Evolutionary conservation across 1,140 invertebrate species (phyloP).

Genomic region (Pectinophora gossypiella): DNA sequence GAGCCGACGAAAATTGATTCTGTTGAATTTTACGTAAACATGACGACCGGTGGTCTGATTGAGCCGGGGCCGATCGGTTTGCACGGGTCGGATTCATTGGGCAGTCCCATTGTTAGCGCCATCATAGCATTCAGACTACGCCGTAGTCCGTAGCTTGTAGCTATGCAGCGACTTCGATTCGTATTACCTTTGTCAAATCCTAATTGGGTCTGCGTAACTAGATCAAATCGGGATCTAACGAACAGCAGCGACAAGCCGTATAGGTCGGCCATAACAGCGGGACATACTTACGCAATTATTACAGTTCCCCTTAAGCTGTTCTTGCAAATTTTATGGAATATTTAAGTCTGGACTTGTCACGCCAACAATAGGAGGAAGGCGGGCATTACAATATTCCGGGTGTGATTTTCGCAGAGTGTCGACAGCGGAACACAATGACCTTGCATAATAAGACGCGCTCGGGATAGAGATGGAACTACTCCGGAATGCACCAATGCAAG

Average conservation of each 20-base stretch:
- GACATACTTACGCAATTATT: no score
- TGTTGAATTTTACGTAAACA: slow-evolving; percentile 29
- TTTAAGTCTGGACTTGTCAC: not conserved
- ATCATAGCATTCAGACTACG: slow-evolving; percentile 11
- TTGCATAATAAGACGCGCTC: slow-evolving; percentile 37
- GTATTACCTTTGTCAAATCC: not conserved
- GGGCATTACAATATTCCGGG: slow-evolving; percentile 21
- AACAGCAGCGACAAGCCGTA: no score
- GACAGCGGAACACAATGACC: slow-evolving; percentile 40
- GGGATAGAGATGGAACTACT: no score
- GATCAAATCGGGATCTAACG: no score
- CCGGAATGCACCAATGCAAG: no score
- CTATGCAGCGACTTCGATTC: slow-evolving; percentile 2
- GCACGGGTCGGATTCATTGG: not conserved
- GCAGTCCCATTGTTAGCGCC: slow-evolving; percentile 14
- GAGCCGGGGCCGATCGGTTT: slow-evolving; percentile 20
- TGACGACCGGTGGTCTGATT: slow-evolving; percentile 28
- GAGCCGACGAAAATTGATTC: slow-evolving; percentile 41
- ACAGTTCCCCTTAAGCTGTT: not conserved
- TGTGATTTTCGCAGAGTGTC: slow-evolving; percentile 39
- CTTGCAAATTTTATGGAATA: not conserved
- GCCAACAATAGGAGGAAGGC: slow-evolving; percentile 5
- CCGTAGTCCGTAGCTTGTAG: slow-evolving; percentile 8
- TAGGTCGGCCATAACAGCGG: no score
- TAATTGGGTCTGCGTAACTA: not conserved